Percentiles rank a stretch among this genome's conserved stretches.
Evolutionary conservation across 2,888 invertebrate genomes (phyloP).

Genomic region (Microctonus brassicae): DNA sequence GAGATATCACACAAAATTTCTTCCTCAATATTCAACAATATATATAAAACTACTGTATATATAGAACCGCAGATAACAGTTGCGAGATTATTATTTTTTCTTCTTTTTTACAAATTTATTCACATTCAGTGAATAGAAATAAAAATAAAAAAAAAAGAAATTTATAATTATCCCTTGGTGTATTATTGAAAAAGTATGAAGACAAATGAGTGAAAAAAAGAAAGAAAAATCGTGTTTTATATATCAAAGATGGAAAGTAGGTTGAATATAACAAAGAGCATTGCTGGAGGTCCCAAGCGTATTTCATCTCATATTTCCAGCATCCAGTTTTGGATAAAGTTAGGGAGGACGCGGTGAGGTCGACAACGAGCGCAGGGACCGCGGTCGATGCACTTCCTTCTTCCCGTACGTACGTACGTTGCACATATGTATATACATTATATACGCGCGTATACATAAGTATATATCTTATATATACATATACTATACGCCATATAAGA

Average conservation of each 20-base stretch:
- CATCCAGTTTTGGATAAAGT: slow-evolving; percentile 33
- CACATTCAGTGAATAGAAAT: neutral
- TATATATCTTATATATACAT: neutral
- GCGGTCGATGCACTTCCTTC: slow-evolving; percentile 39
- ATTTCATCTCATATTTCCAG: slow-evolving; percentile 38
- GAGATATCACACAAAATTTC: slow-evolving; percentile 33
- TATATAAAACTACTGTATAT: slow-evolving; percentile 2
- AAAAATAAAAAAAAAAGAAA: neutral
- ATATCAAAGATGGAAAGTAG: slow-evolving; percentile 8
- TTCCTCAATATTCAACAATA: slow-evolving; percentile 24
- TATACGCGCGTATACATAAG: neutral
- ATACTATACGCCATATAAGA: slow-evolving; percentile 33
- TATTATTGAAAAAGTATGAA: neutral
- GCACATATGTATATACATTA: slow-evolving; percentile 10
- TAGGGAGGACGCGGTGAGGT: slow-evolving; percentile 14
- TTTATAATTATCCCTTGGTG: neutral
- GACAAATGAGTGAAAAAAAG: neutral
- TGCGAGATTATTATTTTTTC: neutral
- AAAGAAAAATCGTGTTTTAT: neutral
- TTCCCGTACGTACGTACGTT: slow-evolving; percentile 21
- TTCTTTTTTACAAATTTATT: neutral
- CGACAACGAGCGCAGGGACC: slow-evolving; percentile 17
- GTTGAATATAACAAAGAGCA: slow-evolving; percentile 15
- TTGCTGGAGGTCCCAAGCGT: slow-evolving; percentile 21
- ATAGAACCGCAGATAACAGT: slow-evolving; percentile 27